Percentiles rank a stretch among this genome's conserved stretches.
Conservation (phyloP, 2,888 invertebrate species). For the Eulithis prunata region DNA sequence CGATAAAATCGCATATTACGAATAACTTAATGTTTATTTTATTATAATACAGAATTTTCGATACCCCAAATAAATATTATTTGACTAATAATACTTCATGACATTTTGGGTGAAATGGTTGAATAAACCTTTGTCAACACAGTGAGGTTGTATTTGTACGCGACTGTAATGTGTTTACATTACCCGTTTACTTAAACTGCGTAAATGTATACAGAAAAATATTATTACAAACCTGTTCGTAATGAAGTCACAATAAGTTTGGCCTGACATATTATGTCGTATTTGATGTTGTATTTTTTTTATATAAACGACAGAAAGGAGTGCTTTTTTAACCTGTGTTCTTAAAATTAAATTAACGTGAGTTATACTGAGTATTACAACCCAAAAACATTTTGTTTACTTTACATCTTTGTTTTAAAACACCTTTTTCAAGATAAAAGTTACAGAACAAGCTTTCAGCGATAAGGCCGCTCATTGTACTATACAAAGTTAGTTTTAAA, state of each 20-base stretch:
- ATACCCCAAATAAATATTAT: neutral
- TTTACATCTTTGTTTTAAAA: too few relatives aligned
- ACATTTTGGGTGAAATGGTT: conserved; percentile 37
- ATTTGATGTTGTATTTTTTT: too few relatives aligned
- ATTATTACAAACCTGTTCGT: neutral
- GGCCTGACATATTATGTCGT: neutral
- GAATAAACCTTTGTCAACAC: conserved; percentile 50
- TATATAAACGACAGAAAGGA: too few relatives aligned
- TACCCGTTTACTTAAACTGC: conserved; percentile 21
- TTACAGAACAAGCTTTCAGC: too few relatives aligned
- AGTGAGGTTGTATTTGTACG: conserved; percentile 43
- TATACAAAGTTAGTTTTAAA: too few relatives aligned
- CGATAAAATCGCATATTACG: neutral
- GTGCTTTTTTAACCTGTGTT: too few relatives aligned
- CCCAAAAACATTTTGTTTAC: too few relatives aligned
- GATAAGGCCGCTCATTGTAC: too few relatives aligned
- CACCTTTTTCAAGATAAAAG: too few relatives aligned
- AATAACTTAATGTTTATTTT: neutral
- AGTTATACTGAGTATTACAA: too few relatives aligned
- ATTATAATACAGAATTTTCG: neutral
- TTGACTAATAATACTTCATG: neutral
- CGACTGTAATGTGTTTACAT: conserved; percentile 44
- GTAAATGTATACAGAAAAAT: conserved; percentile 46
- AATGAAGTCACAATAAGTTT: conserved; percentile 1
- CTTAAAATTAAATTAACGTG: too few relatives aligned